Evolutionary conservation across 2,888 invertebrate genomes (phyloP).

Genomic region (Chrysodeixis includens): DNA sequence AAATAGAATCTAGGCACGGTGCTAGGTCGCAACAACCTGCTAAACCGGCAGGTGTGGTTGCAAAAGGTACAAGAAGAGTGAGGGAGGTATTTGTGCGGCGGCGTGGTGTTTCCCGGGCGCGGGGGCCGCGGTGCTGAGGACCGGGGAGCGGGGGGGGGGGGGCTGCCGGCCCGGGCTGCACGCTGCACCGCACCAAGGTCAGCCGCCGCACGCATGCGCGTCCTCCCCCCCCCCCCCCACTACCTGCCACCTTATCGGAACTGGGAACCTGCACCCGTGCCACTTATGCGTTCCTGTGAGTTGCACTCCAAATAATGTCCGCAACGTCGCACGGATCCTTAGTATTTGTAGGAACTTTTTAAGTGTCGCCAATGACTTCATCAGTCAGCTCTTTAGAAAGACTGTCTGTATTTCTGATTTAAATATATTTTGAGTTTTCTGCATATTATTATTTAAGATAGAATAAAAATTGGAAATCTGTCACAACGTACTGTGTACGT

Average conservation of each 20-base stretch:
- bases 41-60: slow-evolving; percentile 84
- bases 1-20: slow-evolving; percentile 82
- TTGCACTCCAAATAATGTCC: slow-evolving; percentile 73
- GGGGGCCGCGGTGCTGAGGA: slow-evolving; percentile 53
- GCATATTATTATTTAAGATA: not conserved
- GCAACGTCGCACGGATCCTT: slow-evolving; percentile 35
- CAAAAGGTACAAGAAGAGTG: slow-evolving; percentile 70
- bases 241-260: slow-evolving; percentile 57
- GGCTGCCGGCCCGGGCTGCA: slow-evolving; percentile 74
- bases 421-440: not conserved
- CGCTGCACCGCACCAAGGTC: slow-evolving; percentile 88
- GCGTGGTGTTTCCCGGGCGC: slow-evolving; percentile 69
- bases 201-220: slow-evolving; percentile 86
- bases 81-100: slow-evolving; percentile 66
- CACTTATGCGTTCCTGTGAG: slow-evolving; percentile 75
- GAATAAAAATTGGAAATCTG: no score
- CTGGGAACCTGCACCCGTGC: slow-evolving; percentile 74
- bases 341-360: slow-evolving; percentile 34
- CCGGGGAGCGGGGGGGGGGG: slow-evolving; percentile 49
- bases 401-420: not conserved
- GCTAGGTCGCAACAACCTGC: slow-evolving; percentile 84
- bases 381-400: not conserved
- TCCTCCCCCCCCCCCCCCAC: slow-evolving; percentile 52
- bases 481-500: not conserved
- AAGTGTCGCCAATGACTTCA: not conserved